Evolutionary conservation across 2,888 invertebrate species (phyloP), one percentile per base, ranked within the genome.

Genomic region (Tenthredo livida): DNA sequence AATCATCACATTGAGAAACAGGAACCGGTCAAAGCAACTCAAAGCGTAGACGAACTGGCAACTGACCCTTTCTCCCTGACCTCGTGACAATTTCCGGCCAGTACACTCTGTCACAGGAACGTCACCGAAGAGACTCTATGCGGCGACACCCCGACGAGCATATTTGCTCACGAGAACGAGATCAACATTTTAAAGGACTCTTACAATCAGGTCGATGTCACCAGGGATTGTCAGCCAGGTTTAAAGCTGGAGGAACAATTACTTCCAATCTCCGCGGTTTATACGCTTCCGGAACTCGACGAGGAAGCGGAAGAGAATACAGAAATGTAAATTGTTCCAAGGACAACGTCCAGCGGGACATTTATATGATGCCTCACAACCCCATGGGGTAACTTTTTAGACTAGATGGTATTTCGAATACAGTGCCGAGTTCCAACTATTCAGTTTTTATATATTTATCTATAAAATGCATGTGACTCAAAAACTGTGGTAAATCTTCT

Each of bases 11-110:
- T 87, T 84, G 95, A 96, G 88, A 95, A 95, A 90, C 94, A 94
- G 85, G 95, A 95, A 93, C 94, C 95, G 2, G 95, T 95, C 83
- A 96, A 96, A 89, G 94, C 95, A 33, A 95, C 95, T 88, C 94
- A 95, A n/a, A 95, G 96, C 54, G 95, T 96, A 85, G 96, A 96
- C 91, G 96, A 96, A 89, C 94, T 96, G 72, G 93, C 92, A 78
- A 94, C 94, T 86, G 96, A 96, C 93, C 96, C 96, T 0, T 96
- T 96, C 92, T 96, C 96, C 86, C 94, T 96, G 94, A 95, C 95
- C 87, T 96, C 96, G 95, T 96, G 96, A 96, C 96, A 96, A 94
- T 96, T 96, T 95, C 96, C 93, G 84, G 90, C 92, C 84, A 92
- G 92, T 89, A 91, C 91, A 85, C 88, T 92, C 88, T 91, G 91